Base-by-base conservation (phyloP, 2,888 invertebrate genomes). In the Andricus curvator region DNA sequence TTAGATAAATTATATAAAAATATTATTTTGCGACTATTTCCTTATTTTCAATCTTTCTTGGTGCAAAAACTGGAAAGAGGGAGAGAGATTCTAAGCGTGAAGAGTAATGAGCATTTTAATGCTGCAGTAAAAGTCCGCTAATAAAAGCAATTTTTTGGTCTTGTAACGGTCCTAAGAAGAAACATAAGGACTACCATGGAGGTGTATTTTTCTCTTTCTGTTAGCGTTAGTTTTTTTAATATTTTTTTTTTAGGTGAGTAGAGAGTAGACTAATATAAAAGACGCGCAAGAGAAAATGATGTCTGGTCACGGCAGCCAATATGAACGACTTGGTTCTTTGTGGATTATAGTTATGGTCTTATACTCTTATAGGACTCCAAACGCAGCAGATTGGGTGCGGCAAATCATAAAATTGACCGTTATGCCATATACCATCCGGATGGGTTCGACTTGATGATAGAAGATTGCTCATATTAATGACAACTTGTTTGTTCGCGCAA, bases 371-470 rank as follows among this genome's bases (percentile, higher is more conserved):
- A 74, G 70, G 51, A 51, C 56, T 74, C 51, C 20, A 74, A 74
- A 51, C 56, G 51, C 70, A 70, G 29, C 70, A 51, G 29, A 74
- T 74, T 74, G 70, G 70, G 70, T 74, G 70, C 70, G 70, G 70
- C 70, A 56, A 51, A 74, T 74, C 70, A 74, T 74, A 74, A 74
- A 74, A 74, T 74, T 74, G 70, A 74, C 70, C 51, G 51, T 74
- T 74, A 74, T 70, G 70, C 51, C 48, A 74, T 56, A 74, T 74
- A 51, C n/a, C n/a, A 51, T 51, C 48, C 70, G 48, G 70, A 74
- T 74, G 51, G 70, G 51, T 74, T 74, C 51, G 51, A 74, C 70
- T 74, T 74, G 51, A 74, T 74, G 70, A 74, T 74, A 74, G 70
- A 74, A 74, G 33, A 74, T 74, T 51, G n/a, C 51, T 20, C 13